Conservation (phyloP, 2,113 vertebrate genomes). For the Hylia prasina region DNA sequence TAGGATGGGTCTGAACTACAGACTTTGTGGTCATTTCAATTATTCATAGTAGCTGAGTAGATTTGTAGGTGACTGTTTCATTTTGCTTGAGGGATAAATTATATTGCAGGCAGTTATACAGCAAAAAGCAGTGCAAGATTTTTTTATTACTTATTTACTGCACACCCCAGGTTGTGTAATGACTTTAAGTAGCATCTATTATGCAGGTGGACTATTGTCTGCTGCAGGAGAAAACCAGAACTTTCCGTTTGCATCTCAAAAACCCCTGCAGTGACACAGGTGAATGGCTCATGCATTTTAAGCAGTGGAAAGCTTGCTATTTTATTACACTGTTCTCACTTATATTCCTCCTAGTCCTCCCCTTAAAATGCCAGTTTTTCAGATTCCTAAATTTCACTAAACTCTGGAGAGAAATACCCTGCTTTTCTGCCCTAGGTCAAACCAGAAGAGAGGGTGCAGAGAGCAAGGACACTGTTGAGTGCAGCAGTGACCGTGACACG, state of each 20-base stretch:
- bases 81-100: slow-evolving; percentile 42
- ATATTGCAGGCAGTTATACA: not conserved
- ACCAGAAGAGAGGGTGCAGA: not conserved
- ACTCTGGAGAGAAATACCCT: rapidly evolving
- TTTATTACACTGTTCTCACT: not conserved
- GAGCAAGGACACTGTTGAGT: not conserved
- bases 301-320: not conserved
- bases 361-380: not conserved
- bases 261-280: not conserved
- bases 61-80: slow-evolving; percentile 33
- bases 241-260: not conserved
- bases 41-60: slow-evolving; percentile 19
- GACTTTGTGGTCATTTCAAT: slow-evolving; percentile 22
- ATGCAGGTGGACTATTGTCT: not conserved
- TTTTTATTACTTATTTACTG: slow-evolving; percentile 47
- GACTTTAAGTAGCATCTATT: slow-evolving; percentile 8
- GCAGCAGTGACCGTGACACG: not conserved
- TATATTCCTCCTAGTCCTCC: not conserved
- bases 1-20: not conserved
- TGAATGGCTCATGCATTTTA: not conserved
- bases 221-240: slow-evolving; percentile 3
- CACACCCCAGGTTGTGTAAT: not conserved
- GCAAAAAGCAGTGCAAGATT: not conserved
- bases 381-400: not conserved
- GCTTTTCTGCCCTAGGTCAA: not conserved